phyloP scores from a whole-genome alignment of 2,113 vertebrate species.

The Lathamus discolor region DNA sequence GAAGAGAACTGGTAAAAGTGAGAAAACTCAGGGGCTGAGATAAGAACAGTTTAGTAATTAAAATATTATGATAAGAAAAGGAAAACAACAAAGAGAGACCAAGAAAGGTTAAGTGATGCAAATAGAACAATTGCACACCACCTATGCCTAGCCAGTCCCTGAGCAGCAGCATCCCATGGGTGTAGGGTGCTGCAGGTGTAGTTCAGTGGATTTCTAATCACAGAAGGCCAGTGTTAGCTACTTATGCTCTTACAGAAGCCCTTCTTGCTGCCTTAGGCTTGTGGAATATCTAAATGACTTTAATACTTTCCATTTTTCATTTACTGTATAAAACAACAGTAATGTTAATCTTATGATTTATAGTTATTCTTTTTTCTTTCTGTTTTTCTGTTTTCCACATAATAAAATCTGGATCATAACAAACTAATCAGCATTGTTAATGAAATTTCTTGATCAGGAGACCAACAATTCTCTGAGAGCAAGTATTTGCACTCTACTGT shows the following conservation, averaged over 20 bases:
- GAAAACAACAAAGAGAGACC: no score
- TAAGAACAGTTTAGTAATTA: not conserved
- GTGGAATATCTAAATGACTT: not conserved
- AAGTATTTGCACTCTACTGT: not conserved
- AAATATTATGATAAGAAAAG: no score
- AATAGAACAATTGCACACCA: not conserved
- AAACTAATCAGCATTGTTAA: not conserved
- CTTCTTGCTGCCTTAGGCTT: not conserved
- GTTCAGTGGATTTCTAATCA: not conserved
- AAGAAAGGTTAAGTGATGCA: not conserved
- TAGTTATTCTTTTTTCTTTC: not conserved
- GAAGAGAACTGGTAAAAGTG: not conserved
- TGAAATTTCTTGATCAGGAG: not conserved
- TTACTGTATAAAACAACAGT: not conserved
- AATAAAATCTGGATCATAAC: not conserved
- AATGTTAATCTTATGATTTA: not conserved
- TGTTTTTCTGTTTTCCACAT: not conserved
- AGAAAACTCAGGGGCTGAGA: not conserved
- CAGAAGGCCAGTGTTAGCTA: not conserved
- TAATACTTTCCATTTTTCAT: not conserved
- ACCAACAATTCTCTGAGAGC: not conserved
- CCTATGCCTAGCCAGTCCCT: not conserved
- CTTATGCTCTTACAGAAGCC: not conserved
- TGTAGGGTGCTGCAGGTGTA: not conserved
- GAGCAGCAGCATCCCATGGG: not conserved